These are phyloP conservation scores for Tryphoninae sp. DNA, from an alignment of 2,888 invertebrate genomes.

Conservation along the genomic window DNA sequence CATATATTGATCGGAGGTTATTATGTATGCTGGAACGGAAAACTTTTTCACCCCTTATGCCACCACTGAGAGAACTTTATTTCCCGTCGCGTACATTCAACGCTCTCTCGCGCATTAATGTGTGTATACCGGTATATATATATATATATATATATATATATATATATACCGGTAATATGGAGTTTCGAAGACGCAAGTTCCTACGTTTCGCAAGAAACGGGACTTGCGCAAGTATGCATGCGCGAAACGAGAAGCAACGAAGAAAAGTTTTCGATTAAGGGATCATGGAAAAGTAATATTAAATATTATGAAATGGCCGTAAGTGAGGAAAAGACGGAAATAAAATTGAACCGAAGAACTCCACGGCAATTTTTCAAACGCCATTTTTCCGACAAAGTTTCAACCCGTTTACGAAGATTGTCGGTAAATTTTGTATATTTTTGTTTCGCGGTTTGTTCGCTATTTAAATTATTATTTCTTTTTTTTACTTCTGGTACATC, in stretches of 20 bases:
- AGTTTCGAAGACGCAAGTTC: not conserved
- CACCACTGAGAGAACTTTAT: slow-evolving; percentile 37
- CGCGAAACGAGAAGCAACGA: slow-evolving; percentile 16
- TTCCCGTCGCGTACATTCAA: slow-evolving; percentile 27
- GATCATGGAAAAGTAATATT: slow-evolving; percentile 51
- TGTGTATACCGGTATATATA: not conserved
- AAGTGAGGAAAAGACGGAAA: not conserved
- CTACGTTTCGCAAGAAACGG: not conserved
- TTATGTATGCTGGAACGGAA: slow-evolving; percentile 1
- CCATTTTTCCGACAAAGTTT: not conserved
- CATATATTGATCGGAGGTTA: not conserved
- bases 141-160: slow-evolving; percentile 10
- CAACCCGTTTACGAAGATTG: not conserved
- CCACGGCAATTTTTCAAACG: slow-evolving; percentile 5
- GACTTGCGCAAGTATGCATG: not conserved
- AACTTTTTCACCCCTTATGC: slow-evolving; percentile 26
- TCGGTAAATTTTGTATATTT: not conserved
- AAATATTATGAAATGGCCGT: slow-evolving; percentile 40
- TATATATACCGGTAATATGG: not conserved
- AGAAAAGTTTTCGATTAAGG: slow-evolving; percentile 45
- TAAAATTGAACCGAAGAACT: not conserved
- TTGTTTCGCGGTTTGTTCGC: not conserved
- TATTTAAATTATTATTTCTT: not conserved
- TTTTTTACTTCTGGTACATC: not conserved
- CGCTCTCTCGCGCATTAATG: slow-evolving; percentile 1